Base-by-base conservation (phyloP, 2,797 vertebrate species). In the Coranthus polyacanthus region DNA sequence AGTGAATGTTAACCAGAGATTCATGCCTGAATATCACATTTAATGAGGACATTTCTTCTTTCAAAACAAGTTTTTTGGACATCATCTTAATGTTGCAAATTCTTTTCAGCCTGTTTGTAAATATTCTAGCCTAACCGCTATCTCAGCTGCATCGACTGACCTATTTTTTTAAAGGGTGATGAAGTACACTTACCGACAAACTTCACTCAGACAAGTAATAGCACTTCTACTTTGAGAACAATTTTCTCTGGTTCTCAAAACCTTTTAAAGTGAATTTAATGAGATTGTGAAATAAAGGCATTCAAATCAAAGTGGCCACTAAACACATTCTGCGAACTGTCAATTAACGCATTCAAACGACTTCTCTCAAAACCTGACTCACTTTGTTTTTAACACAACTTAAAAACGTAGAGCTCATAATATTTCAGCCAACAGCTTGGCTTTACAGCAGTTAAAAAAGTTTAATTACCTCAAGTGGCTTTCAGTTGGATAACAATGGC, bases 21-120 rank as follows among this genome's bases (percentile, higher is more conserved):
- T 88, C 92, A 92, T 91, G 91, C 89, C 88, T 85, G 84, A 92
- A 90, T 66, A 83, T 91, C 80, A 90, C 82, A 80, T 87, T 78
- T 42, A 88, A 86, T 81, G 75, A 89, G 57, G 65, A 89, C 75
- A n/a, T 45, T 61, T 82, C 79, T 85, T 70, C 70, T 74, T 82
- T 82, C 65, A 59, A 75, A 66, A 32, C 16, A 18, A 21, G 55
- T 68, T 58, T 78, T 79, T 77, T 82, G 79, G 86, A 88, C 88
- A 76, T 72, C 72, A 64, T 82, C 77, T 79, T 83, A 79, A 79
- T 69, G 84, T 81, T 87, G 88, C 66, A 60, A 79, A 57, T 85
- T 89, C 72, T 78, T 77, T 76, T 91, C 71, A 75, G 85, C 83
- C 74, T 79, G 29, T 75, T 74, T 76, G 64, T 87, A 80, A 72